Percentiles rank a stretch among this genome's conserved stretches.
Evolutionary conservation across 2,888 invertebrate species (phyloP).

Genomic region (Apodemia duryi): DNA sequence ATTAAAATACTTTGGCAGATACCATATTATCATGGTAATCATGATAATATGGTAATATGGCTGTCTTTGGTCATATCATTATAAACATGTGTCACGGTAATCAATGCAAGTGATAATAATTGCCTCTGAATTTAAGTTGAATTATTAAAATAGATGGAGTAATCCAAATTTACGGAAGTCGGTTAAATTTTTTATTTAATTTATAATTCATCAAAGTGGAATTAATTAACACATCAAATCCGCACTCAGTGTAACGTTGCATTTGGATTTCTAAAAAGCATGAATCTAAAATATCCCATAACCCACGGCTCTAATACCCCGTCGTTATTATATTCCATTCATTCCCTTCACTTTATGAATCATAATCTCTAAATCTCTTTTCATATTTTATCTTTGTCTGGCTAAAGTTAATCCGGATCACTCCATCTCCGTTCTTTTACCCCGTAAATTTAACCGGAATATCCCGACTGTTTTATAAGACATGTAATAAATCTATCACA

Average conservation of each 20-base stretch:
- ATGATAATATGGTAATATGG: too few species aligned
- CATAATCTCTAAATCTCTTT: conserved; percentile 76
- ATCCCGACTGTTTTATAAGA: conserved; percentile 60
- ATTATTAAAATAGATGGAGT: too few species aligned
- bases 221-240: background rate
- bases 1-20: too few species aligned
- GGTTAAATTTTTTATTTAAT: background rate
- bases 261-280: conserved; percentile 37
- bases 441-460: conserved; percentile 77
- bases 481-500: conserved; percentile 45
- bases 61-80: too few species aligned
- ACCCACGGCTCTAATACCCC: conserved; percentile 59
- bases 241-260: conserved; percentile 24
- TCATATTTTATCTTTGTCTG: conserved; percentile 53
- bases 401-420: conserved; percentile 38
- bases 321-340: conserved; percentile 75
- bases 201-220: background rate
- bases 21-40: too few species aligned
- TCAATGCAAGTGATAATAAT: too few species aligned
- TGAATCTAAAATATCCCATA: conserved; percentile 43
- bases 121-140: too few species aligned
- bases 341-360: conserved; percentile 76
- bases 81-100: too few species aligned
- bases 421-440: conserved; percentile 64
- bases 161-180: background rate